phyloP scores from a whole-genome alignment of 2,888 invertebrate species.

The Argyresthia albistria region DNA sequence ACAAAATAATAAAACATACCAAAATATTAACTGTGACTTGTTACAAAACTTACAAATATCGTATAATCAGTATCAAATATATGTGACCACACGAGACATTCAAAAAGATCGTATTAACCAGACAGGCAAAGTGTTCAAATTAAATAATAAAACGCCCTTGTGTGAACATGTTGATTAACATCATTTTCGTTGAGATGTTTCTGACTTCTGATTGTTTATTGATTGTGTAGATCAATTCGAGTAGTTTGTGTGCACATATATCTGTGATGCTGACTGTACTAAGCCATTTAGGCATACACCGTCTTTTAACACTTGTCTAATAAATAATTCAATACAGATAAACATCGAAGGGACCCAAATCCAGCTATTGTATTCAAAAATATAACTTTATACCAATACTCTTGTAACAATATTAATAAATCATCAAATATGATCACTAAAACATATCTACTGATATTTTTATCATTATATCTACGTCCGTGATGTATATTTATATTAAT shows the following conservation, averaged over 20 bases:
- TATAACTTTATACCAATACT: constrained; percentile 6
- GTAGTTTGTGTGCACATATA: not conserved
- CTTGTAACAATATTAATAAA: constrained; percentile 9
- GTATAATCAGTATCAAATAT: not conserved
- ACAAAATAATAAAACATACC: too few species aligned
- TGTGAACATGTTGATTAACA: too few species aligned
- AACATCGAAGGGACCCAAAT: constrained; percentile 40
- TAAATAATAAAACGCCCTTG: too few species aligned
- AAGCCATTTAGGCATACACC: not conserved
- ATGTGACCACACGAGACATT: too few species aligned
- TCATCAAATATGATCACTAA: constrained; percentile 38
- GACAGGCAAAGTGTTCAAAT: too few species aligned
- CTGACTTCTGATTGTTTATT: not conserved
- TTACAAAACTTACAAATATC: not conserved
- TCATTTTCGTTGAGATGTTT: too few species aligned
- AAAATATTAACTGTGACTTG: not conserved
- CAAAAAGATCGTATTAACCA: too few species aligned
- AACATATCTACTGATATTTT: not conserved
- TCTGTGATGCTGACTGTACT: not conserved
- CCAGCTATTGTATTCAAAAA: constrained; percentile 42
- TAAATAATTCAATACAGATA: constrained; percentile 9
- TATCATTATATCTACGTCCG: not conserved
- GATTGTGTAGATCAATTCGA: not conserved
- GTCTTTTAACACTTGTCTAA: not conserved
- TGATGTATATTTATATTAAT: not conserved